A percentile compares a stretch with the other conserved stretches of the same genome.
phyloP scores from a whole-genome alignment of 2,888 invertebrate genomes.

The Sinohyriopsis cumingii region DNA sequence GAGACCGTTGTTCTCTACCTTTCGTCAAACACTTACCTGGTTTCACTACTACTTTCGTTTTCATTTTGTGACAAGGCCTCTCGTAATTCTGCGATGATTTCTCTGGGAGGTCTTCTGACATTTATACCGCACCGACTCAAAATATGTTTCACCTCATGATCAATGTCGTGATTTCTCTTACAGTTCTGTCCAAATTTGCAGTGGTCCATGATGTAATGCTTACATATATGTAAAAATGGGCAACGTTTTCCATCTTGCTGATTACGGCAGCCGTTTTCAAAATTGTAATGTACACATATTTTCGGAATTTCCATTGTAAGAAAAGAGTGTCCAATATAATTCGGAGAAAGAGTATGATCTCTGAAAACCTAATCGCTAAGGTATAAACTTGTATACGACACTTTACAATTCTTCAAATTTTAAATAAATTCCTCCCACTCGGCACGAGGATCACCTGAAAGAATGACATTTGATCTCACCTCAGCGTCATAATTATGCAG shows the following conservation, averaged over 20 bases:
- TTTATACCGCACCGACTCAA: conserved; percentile 39
- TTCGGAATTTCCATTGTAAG: conserved; percentile 29
- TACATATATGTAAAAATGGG: conserved; percentile 44
- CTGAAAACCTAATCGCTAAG: too few species aligned
- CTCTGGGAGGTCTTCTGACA: conserved; percentile 34
- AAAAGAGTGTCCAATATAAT: not conserved
- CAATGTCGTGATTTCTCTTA: conserved; percentile 37
- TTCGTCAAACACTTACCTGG: too few species aligned
- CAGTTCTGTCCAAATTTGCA: conserved; percentile 45
- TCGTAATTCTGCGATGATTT: conserved; percentile 35
- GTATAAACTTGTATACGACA: too few species aligned
- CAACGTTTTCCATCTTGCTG: conserved; percentile 20
- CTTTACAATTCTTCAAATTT: too few species aligned
- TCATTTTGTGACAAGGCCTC: not conserved
- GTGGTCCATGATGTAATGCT: conserved; percentile 31
- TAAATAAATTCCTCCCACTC: too few species aligned
- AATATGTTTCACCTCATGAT: conserved; percentile 17
- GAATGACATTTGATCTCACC: too few species aligned
- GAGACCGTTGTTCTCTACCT: too few species aligned
- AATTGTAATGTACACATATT: conserved; percentile 47
- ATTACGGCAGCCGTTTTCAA: conserved; percentile 33
- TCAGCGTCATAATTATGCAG: too few species aligned
- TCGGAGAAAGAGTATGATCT: not conserved
- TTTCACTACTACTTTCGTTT: too few species aligned
- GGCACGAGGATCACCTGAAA: too few species aligned